These are phyloP conservation scores for Protobothrops mucrosquamatus DNA, from an alignment of 2,113 vertebrate species.

Conservation along the genomic window DNA sequence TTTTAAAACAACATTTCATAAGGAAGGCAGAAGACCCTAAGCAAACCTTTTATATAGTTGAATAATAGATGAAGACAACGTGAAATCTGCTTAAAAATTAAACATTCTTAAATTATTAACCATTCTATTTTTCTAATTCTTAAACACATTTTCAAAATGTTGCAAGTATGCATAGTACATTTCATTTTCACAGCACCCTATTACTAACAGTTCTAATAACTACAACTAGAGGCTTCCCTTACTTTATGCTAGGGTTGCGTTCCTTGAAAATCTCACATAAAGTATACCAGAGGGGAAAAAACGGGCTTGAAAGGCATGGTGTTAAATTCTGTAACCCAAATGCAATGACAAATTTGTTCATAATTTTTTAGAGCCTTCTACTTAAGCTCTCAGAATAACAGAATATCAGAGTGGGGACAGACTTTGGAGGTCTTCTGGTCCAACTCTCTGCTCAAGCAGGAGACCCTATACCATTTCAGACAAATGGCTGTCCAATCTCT, in stretches of 20 bases:
- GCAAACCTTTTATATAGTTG: constrained; percentile 11
- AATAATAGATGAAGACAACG: constrained; percentile 46
- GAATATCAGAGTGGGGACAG: neutral
- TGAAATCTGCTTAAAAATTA: constrained; percentile 50
- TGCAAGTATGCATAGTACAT: neutral
- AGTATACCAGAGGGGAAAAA: neutral
- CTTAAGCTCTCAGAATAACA: neutral
- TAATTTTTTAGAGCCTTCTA: neutral
- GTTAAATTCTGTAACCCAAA: neutral
- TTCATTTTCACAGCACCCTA: neutral
- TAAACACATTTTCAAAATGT: constrained; percentile 32
- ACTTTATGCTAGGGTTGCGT: neutral
- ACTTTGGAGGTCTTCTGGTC: neutral
- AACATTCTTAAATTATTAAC: constrained; percentile 52
- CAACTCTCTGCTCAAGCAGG: neutral
- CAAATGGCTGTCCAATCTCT: too few relatives aligned
- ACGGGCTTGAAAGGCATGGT: neutral
- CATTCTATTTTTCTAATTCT: constrained; percentile 38
- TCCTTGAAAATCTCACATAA: neutral
- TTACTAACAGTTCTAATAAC: neutral
- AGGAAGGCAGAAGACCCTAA: neutral
- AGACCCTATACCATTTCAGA: neutral
- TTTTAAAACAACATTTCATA: neutral
- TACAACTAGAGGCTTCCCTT: neutral
- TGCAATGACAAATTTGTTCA: neutral